Percentiles rank a stretch among this genome's conserved stretches.
Evolutionary conservation across 2,113 vertebrate genomes (phyloP).

Genomic region (Tinamus guttatus): DNA sequence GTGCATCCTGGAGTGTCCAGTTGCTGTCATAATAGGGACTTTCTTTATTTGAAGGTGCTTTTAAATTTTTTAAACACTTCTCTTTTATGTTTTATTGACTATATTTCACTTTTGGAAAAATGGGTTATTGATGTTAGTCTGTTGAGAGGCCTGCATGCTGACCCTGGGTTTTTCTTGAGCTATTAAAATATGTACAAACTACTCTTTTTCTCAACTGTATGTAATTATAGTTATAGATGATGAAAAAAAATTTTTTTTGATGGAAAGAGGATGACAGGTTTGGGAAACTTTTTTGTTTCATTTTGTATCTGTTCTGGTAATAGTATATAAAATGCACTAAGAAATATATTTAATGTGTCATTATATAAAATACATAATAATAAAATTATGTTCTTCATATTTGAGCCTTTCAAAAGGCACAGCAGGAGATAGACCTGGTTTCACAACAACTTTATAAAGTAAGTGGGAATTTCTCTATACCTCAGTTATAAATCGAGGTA

Average conservation of each 20-base stretch:
- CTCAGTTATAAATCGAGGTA: not conserved
- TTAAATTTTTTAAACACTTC: not conserved
- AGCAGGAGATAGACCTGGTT: not conserved
- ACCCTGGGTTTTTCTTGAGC: not conserved
- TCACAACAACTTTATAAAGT: not conserved
- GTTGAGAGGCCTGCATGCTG: not conserved
- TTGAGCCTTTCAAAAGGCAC: not conserved
- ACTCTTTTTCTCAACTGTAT: not conserved
- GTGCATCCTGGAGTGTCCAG: not conserved
- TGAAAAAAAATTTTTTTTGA: not conserved
- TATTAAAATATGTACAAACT: not conserved
- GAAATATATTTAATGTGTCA: not conserved
- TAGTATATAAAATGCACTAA: not conserved
- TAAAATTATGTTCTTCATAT: not conserved
- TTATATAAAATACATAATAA: not conserved
- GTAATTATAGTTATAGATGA: not conserved
- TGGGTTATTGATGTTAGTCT: not conserved
- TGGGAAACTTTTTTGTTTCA: not conserved
- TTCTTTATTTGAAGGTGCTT: conserved; percentile 22
- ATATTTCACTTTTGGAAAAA: not conserved
- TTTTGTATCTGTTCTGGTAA: not conserved
- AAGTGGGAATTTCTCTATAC: not conserved
- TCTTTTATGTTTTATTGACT: conserved; percentile 34
- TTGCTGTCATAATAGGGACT: not conserved
- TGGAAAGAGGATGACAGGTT: not conserved